Percentiles rank a stretch among this genome's conserved stretches.
Conservation (phyloP, 2,113 vertebrate species). For the Apodemus speciosus region DNA sequence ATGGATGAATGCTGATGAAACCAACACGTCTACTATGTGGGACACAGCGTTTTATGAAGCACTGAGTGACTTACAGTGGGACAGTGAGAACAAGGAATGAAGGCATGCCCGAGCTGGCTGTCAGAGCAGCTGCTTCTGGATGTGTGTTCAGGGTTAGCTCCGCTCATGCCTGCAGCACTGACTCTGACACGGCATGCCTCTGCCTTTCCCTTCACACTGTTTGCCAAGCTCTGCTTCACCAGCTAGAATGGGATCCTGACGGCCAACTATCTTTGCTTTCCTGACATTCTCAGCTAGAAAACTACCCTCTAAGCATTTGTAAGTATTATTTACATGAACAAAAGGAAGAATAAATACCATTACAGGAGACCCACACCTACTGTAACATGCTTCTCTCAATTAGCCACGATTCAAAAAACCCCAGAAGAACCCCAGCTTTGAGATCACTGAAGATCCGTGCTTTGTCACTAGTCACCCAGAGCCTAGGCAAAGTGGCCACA, state of each 20-base stretch:
- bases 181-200: neutral
- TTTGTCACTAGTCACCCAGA: neutral
- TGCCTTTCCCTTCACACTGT: neutral
- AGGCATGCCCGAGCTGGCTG: neutral
- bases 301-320: neutral
- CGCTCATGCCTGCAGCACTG: neutral
- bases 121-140: neutral
- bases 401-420: neutral
- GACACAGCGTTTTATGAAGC: neutral
- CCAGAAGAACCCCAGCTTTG: neutral
- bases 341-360: neutral
- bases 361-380: neutral
- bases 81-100: conserved; percentile 26
- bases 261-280: neutral
- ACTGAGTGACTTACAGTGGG: neutral
- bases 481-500: neutral
- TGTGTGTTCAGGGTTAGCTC: neutral
- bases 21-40: neutral
- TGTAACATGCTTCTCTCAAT: neutral
- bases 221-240: neutral
- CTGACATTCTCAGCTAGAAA: neutral
- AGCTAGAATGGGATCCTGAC: neutral
- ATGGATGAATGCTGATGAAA: conserved; percentile 40
- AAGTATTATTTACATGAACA: neutral
- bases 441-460: neutral